Percentiles rank a stretch among this genome's conserved stretches.
These are phyloP conservation scores for Ceyx cyanopectus DNA, from an alignment of 2,113 vertebrate genomes.

Conservation along the genomic window DNA sequence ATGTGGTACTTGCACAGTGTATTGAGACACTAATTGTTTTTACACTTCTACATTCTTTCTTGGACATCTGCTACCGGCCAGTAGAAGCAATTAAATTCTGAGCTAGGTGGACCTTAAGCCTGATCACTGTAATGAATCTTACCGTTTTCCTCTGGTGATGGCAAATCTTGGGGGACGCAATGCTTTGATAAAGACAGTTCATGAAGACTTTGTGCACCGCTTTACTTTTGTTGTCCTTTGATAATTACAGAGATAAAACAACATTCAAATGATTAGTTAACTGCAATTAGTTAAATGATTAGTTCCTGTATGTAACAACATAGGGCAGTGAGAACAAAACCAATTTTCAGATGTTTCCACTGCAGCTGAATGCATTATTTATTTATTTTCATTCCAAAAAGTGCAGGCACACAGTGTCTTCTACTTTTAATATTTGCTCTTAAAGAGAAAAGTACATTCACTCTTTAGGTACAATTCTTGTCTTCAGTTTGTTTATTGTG, in stretches of 20 bases:
- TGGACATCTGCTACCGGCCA: background rate
- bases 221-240: constrained; percentile 2
- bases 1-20: background rate
- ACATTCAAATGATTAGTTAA: constrained; percentile 7
- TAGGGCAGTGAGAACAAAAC: background rate
- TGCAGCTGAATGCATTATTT: background rate
- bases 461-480: background rate
- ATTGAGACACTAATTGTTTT: background rate
- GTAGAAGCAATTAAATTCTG: background rate
- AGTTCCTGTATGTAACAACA: background rate
- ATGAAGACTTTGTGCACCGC: background rate
- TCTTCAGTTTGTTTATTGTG: background rate
- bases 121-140: background rate
- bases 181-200: constrained; percentile 4
- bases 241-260: constrained; percentile 2
- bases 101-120: background rate
- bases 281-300: background rate
- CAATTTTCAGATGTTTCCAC: background rate
- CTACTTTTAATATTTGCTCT: background rate
- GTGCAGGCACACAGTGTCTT: background rate
- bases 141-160: background rate
- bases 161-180: background rate
- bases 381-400: background rate
- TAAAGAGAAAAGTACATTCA: background rate
- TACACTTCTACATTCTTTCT: background rate